Conservation (phyloP, 2,797 vertebrate genomes). For the Lepidocolaptes lacrymiger region DNA sequence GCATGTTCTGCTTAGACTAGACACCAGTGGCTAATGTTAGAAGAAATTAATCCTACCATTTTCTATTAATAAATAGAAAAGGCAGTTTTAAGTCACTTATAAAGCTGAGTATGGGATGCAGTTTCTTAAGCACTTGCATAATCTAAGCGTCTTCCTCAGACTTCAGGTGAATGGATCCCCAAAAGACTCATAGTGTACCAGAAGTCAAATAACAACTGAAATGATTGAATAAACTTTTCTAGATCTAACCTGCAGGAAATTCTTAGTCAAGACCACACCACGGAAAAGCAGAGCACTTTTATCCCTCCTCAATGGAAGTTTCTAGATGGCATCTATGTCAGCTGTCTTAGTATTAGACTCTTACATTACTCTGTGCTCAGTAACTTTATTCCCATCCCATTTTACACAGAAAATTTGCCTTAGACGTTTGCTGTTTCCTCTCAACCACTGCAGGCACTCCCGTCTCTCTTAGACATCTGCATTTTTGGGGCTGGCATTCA, state of each 20-base stretch:
- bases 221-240: background rate
- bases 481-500: background rate
- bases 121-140: background rate
- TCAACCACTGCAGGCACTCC: background rate
- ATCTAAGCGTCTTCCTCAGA: background rate
- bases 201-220: background rate
- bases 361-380: background rate
- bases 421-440: background rate
- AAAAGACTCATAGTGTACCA: background rate
- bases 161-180: background rate
- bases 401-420: background rate
- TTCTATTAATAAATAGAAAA: background rate
- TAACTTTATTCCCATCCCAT: background rate
- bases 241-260: background rate
- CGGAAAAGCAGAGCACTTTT: background rate
- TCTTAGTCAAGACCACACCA: background rate
- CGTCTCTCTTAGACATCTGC: background rate
- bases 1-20: background rate
- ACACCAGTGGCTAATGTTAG: background rate
- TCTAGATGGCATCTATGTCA: background rate
- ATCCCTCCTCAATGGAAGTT: rapidly evolving
- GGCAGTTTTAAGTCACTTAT: background rate
- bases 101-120: background rate
- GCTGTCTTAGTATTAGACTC: background rate
- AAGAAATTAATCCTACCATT: background rate